These are phyloP conservation scores for Microcebus lehilahytsara DNA, from an alignment of 2,113 vertebrate species.

Conservation along the genomic window DNA sequence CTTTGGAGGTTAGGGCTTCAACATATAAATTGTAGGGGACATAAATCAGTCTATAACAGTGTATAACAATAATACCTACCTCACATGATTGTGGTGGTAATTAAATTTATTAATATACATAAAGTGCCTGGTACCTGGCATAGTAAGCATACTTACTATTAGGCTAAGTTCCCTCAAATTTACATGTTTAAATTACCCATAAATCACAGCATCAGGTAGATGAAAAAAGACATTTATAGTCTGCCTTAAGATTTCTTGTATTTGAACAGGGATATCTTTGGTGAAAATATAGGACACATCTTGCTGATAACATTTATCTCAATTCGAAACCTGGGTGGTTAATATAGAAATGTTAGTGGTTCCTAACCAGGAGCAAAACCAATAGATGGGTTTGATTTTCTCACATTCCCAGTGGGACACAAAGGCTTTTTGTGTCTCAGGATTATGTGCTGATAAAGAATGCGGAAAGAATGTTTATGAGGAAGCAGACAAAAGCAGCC, in stretches of 20 bases:
- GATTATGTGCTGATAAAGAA: slow-evolving; percentile 71
- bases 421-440: slow-evolving; percentile 62
- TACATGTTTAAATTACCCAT: not conserved
- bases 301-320: slow-evolving; percentile 51
- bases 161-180: not conserved
- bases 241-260: not conserved
- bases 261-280: not conserved
- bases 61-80: not conserved
- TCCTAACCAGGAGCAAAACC: slow-evolving; percentile 42
- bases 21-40: not conserved
- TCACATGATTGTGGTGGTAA: not conserved
- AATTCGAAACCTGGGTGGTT: slow-evolving; percentile 45
- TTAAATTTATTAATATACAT: not conserved
- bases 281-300: slow-evolving; percentile 1
- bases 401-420: slow-evolving; percentile 48
- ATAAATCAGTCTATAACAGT: not conserved
- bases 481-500: slow-evolving; percentile 59
- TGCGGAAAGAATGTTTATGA: slow-evolving; percentile 67
- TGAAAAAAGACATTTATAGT: not conserved
- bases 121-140: not conserved
- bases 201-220: not conserved
- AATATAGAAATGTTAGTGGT: slow-evolving; percentile 33
- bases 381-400: slow-evolving; percentile 55
- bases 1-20: not conserved
- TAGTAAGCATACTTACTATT: not conserved